Evolutionary conservation across 1,140 invertebrate genomes (phyloP), one percentile per base, ranked within the genome.

Genomic region (Orius insidiosus): DNA sequence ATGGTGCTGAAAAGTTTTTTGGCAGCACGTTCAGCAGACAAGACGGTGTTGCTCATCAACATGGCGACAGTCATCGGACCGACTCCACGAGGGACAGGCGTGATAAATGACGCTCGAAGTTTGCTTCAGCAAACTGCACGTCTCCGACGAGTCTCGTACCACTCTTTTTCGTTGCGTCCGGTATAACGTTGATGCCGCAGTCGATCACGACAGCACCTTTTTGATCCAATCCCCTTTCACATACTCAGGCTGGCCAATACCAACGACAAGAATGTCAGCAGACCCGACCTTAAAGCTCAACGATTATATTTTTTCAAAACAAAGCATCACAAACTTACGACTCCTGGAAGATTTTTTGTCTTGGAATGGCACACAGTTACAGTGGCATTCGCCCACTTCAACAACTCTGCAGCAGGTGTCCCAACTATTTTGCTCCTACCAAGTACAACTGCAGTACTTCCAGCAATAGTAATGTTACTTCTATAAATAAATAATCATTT

Each of bases 51-150:
- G 55, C 80, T 77, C 75, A 98, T 86, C 6, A 98, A 66, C 93
- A 98, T 98, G 8, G 92, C 89, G 14, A 98, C 93, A 1, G 93
- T 97, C 88, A 98, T 95, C 6, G 93, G 93, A 0, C 94, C 94
- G 45, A 98, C 94, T 49, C 95, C 94, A 19, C 93, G 92, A 8
- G 95, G 95, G 13, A 99, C 95, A 2, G 95, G 95, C 16, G 95
- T 98, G 46, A 99, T 90, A 56, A 76, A 81, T 2, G 78, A 76
- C 6, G 92, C 90, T 39, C 86, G 74, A 49, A 76, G 64, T 40
- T 71, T 5, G 79, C 92, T 61, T 81, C 80, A 10, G 70, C 68
- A 66, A 79, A 98, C 38, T 78, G 81, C 10, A 98, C 95, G 75
- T 99, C 96, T 10, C 96, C 96, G 10, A 95, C 85, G 8, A 99